phyloP scores from a whole-genome alignment of 2,888 invertebrate species.

The Drosophila kokeensis region DNA sequence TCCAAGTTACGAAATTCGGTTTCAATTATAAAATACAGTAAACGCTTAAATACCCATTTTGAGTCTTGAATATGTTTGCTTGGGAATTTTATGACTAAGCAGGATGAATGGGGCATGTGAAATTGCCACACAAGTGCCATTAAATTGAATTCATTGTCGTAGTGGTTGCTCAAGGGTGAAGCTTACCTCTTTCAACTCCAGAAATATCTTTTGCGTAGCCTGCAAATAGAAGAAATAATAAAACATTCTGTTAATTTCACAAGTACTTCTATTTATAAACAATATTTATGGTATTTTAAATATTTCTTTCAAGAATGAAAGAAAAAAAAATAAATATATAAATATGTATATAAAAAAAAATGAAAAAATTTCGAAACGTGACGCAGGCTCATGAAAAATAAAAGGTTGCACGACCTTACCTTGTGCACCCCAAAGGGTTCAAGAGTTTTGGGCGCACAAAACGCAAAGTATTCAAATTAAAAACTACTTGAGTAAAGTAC shows the following conservation, averaged over 20 bases:
- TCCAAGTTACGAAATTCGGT: slow-evolving; percentile 13
- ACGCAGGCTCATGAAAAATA: not conserved
- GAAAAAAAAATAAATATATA: slow-evolving; percentile 12
- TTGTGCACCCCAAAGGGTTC: slow-evolving; percentile 20
- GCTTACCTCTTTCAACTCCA: slow-evolving; percentile 85
- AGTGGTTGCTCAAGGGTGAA: not conserved
- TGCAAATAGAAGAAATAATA: slow-evolving; percentile 85
- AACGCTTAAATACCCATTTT: not conserved
- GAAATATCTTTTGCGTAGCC: slow-evolving; percentile 86
- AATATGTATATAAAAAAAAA: not conserved
- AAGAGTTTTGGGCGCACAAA: slow-evolving; percentile 41
- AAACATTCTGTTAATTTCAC: slow-evolving; percentile 40
- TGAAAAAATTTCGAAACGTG: not conserved
- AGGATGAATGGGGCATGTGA: slow-evolving; percentile 2
- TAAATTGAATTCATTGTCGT: slow-evolving; percentile 14
- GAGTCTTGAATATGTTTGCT: slow-evolving; percentile 20
- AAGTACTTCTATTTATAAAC: slow-evolving; percentile 33
- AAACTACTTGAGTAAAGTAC: slow-evolving; percentile 68
- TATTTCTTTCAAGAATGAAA: slow-evolving; percentile 45
- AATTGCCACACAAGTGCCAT: slow-evolving; percentile 14
- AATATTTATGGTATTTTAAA: slow-evolving; percentile 39
- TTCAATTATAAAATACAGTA: not conserved
- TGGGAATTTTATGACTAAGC: slow-evolving; percentile 21
- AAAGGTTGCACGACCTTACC: slow-evolving; percentile 3
- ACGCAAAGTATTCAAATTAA: slow-evolving; percentile 78